phyloP scores from a whole-genome alignment of 2,797 vertebrate species.

The Loris lydekkerianus region DNA sequence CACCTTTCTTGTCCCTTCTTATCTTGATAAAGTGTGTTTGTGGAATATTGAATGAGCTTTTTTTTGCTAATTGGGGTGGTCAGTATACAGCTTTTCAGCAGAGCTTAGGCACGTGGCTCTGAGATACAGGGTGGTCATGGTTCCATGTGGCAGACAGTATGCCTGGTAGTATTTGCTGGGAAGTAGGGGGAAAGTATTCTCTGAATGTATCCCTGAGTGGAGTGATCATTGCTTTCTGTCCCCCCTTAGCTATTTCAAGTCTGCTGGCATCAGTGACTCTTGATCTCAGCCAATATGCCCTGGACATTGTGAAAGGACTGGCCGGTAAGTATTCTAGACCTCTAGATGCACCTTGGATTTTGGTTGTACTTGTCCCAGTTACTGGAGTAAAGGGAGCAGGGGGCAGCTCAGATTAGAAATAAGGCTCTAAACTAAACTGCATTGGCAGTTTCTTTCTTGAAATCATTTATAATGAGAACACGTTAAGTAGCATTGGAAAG shows the following conservation, averaged over 20 bases:
- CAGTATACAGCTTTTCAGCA: not conserved
- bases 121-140: not conserved
- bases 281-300: slow-evolving; percentile 97
- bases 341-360: not conserved
- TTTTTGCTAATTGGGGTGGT: not conserved
- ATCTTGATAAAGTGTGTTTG: not conserved
- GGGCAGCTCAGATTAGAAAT: slow-evolving; percentile 3
- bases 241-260: slow-evolving; percentile 92
- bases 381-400: not conserved
- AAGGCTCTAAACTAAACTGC: not conserved
- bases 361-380: slow-evolving; percentile 72
- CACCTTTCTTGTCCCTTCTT: not conserved
- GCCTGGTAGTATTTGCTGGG: not conserved
- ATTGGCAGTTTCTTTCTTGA: slow-evolving; percentile 39
- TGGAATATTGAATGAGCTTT: not conserved
- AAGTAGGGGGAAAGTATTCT: not conserved
- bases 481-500: not conserved
- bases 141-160: not conserved
- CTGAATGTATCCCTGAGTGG: not conserved
- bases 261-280: slow-evolving; percentile 95
- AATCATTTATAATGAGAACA: not conserved
- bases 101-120: not conserved
- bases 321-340: slow-evolving; percentile 92
- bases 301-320: slow-evolving; percentile 96
- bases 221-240: not conserved